Base-by-base conservation (phyloP, 2,797 vertebrate species). In the Galago senegalensis region DNA sequence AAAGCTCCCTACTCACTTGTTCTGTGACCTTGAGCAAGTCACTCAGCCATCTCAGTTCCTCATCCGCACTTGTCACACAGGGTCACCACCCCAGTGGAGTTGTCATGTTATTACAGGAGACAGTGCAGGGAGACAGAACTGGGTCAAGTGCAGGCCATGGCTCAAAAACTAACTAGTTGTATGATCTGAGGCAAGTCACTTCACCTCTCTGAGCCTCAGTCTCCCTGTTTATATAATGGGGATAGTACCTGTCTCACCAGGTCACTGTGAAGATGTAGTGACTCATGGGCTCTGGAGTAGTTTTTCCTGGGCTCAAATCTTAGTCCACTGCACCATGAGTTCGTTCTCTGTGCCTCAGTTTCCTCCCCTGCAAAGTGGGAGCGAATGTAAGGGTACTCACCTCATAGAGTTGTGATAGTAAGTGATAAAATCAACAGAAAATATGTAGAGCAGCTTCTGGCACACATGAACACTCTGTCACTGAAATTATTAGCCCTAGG, bases 1-100 rank as follows among this genome's bases (percentile, higher is more conserved):
- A 43, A 90, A 75, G 82, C 67, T 96, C 34, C 31, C 70, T 75
- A 13, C 67, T 93, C 25, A 60, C 80, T 87, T 87, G 31, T 67
- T 94, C 72, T 86, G 73, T 60, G 95, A 95, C 95, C 86, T 94
- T 93, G 90, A 95, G 79, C 31, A 29, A 93, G 75, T 95, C 80
- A 77, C 58, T 94, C 34, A 61, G 5, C 85, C 37, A 8, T 92
- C 49, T 91, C 92, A 86, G 63, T 67, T 86, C 88, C 46, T 73
- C 27, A 0, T 76, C 92, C 79, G 96, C 34, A 7, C 81, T 94
- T 84, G 82, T 96, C 96, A 95, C 46, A 40, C 87, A 63, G 85
- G 29, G 63, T 86, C 95, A 58, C 67, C 46, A 53, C 13, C 37
- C 75, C 87, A 81, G 21, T 85, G 46, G 69, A 60, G 29, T 80